These are phyloP conservation scores for Magallana ariakensis DNA, from an alignment of 1,140 invertebrate species.

Conservation along the genomic window DNA sequence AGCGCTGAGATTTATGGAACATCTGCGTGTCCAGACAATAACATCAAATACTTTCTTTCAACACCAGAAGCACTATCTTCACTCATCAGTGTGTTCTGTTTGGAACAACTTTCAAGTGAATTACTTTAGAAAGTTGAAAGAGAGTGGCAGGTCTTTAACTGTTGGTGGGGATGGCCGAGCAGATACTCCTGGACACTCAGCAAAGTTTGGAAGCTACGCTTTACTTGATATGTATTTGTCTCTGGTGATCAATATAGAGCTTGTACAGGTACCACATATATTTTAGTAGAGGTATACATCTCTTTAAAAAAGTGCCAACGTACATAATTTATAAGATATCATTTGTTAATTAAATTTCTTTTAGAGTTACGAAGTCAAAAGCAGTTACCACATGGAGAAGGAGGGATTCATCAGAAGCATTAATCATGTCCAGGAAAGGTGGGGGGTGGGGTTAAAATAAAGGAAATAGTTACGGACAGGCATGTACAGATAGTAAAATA, in stretches of 20 bases:
- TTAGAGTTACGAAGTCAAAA: conserved; percentile 62
- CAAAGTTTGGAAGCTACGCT: conserved; percentile 61
- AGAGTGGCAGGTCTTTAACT: background rate
- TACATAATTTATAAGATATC: no score
- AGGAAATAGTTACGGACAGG: conserved; percentile 51
- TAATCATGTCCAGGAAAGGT: background rate
- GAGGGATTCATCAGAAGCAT: conserved; percentile 50
- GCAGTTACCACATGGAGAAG: conserved; percentile 54
- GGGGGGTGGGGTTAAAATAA: conserved; percentile 43
- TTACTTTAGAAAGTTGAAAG: conserved; percentile 4
- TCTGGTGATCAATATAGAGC: conserved; percentile 51
- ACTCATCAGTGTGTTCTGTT: conserved; percentile 38
- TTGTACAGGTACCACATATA: conserved; percentile 50
- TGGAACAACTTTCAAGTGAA: conserved; percentile 43
- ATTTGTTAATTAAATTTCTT: background rate
- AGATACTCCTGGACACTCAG: conserved; percentile 58
- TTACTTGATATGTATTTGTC: conserved; percentile 43
- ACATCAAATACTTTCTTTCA: conserved; percentile 44
- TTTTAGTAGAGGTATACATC: no score
- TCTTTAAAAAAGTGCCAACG: no score
- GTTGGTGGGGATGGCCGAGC: conserved; percentile 59
- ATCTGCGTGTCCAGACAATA: conserved; percentile 40
- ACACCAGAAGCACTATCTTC: conserved; percentile 49
- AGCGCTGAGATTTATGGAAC: conserved; percentile 43
- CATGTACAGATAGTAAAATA: conserved; percentile 55